Evolutionary conservation across 2,113 vertebrate species (phyloP), one percentile per base, ranked within the genome.

Genomic region (Saimiri boliviensis): DNA sequence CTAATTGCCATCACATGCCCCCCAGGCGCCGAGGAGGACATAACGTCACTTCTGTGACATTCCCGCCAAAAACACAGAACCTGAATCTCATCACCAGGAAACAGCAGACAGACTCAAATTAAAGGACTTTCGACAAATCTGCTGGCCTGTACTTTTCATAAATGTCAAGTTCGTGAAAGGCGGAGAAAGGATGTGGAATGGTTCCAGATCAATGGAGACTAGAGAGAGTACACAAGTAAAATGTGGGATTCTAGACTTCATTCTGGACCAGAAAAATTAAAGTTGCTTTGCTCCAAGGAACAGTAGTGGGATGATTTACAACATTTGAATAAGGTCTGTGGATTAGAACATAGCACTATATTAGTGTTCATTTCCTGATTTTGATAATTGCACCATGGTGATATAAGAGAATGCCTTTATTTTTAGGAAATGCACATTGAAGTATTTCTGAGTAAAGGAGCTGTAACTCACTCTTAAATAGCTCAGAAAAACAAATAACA

Each of bases 41-140:
- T 0, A 14, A 0, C 2, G 0, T 19, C 6, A 0, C 35, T n/a
- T 86, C 63, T 37, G 80, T 4, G 42, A 60, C 1, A 0, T 71
- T 45, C 21, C 25, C 20, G 4, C 35, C 54, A 0, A 21, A 60
- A 35, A 68, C 0, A 19, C 1, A 5, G 3, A 10, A 10, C 87
- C 70, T 6, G 35, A n/a, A 3, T 58, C 4, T 6, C 4, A 3
- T 66, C 66, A 25, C 37, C 25, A 6, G 83, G 85, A 87, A 42
- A 32, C 21, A 74, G 45, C 63, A 83, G 79, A 12, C 20, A 27
- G 20, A 25, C 32, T 60, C 30, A 32, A 7, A 14, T 8, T 0
- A 23, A 66, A 79, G 45, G 14, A 7, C 27, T 0, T 82, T 23
- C 54, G 40, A 66, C 45, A 0, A 19, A 92, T 20, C 14, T 21